These are phyloP conservation scores for Aphrophora alni DNA, from an alignment of 2,888 invertebrate species.

Conservation along the genomic window DNA sequence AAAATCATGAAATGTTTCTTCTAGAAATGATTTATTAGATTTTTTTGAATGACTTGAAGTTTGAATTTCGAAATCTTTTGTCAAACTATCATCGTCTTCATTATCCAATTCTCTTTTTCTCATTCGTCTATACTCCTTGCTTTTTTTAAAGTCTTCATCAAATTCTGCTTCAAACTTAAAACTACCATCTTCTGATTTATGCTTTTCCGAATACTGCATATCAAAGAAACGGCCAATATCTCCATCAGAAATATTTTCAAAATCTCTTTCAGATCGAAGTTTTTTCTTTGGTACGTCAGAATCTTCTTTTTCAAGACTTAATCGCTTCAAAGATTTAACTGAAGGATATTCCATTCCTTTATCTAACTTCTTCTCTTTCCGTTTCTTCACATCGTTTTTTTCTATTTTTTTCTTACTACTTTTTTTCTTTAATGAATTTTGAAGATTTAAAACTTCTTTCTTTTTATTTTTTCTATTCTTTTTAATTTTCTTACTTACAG, in stretches of 20 bases:
- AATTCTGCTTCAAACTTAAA: not conserved
- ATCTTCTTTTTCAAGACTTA: not conserved
- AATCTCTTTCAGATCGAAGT: not conserved
- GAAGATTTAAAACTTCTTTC: not conserved
- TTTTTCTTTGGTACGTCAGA: not conserved
- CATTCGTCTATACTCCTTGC: not conserved
- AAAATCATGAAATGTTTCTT: not conserved
- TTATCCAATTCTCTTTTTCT: not conserved
- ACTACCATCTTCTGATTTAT: not conserved
- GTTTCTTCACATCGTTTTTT: conserved; percentile 18
- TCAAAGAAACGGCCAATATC: not conserved
- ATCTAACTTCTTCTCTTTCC: not conserved
- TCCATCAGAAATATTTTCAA: not conserved
- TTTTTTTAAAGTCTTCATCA: not conserved
- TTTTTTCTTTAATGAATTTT: not conserved
- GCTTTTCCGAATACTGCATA: not conserved
- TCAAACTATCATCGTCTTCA: not conserved
- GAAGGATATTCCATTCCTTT: not conserved
- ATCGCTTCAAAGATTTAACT: not conserved
- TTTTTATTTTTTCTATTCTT: conserved; percentile 32
- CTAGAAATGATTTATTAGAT: not conserved
- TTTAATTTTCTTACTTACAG: not conserved
- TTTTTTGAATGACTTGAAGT: not conserved
- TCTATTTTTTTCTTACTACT: conserved; percentile 21
- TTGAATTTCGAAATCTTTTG: not conserved